Conservation (phyloP, 2,888 invertebrate genomes). For the Agrochola macilenta region DNA sequence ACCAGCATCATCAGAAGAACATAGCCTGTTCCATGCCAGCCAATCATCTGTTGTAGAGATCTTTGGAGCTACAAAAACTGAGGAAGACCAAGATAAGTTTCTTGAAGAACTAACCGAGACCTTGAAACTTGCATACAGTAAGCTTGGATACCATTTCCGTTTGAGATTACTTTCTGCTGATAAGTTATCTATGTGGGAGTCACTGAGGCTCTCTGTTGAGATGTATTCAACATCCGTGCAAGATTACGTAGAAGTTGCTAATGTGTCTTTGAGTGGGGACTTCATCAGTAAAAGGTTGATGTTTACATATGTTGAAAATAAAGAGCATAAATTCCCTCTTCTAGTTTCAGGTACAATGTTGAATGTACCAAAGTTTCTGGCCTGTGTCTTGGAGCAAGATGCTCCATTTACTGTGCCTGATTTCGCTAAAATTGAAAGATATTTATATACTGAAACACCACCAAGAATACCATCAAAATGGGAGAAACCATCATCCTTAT, state of each 20-base stretch:
- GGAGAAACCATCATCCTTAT: constrained; percentile 34
- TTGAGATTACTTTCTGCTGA: constrained; percentile 91
- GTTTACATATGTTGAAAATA: constrained; percentile 92
- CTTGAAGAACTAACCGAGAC: constrained; percentile 90
- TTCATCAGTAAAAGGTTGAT: constrained; percentile 95
- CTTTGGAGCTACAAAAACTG: constrained; percentile 91
- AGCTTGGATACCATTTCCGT: constrained; percentile 92
- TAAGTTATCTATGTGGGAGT: constrained; percentile 92
- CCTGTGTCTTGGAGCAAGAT: constrained; percentile 93
- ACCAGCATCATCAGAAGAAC: constrained; percentile 82
- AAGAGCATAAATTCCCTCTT: constrained; percentile 91
- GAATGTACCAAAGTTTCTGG: constrained; percentile 94
- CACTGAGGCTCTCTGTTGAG: constrained; percentile 92
- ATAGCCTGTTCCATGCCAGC: constrained; percentile 92
- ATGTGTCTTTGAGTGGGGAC: constrained; percentile 93
- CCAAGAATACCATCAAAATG: constrained; percentile 45
- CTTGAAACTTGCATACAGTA: constrained; percentile 91
- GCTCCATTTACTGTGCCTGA: constrained; percentile 80
- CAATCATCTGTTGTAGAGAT: constrained; percentile 93
- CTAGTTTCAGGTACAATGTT: constrained; percentile 93
- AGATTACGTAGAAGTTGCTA: constrained; percentile 93
- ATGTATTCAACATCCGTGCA: constrained; percentile 93
- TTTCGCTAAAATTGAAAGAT: constrained; percentile 71
- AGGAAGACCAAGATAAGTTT: constrained; percentile 86
- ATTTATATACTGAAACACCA: constrained; percentile 35